Base-by-base conservation (phyloP, 2,797 vertebrate species). In the Novumbra hubbsi region DNA sequence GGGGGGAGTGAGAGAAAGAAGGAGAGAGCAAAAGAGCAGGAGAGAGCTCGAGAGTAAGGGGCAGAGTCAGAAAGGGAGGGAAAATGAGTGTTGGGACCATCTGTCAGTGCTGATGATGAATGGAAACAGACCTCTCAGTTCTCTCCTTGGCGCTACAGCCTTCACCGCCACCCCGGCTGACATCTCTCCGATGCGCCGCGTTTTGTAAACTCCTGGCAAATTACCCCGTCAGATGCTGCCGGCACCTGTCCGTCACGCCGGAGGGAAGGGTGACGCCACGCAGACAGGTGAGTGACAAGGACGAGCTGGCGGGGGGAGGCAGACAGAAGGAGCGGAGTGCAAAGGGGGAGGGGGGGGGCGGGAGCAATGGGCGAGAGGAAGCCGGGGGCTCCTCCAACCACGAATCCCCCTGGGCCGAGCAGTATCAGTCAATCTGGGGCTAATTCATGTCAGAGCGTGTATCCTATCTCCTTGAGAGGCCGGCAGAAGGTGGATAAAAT, bases 371-470 rank as follows among this genome's bases (percentile, higher is more conserved):
- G 74, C 64, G 62, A 75, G 74, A 84, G 41, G 78, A 83, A 85
- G 74, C 72, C 73, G 73, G 78, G 68, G 72, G 73, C 83, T 82
- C 84, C 75, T 81, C 67, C 82, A 77, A 77, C 83, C 80, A 75
- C 73, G 73, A 81, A 88, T 83, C 90, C 93, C 92, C 91, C 76
- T 49, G 87, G 89, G 91, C 88, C 85, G 72, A 88, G 89, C 81
- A 77, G 78, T 92, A 95, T 95, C 94, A 89, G 92, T 94, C 94
- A 90, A 94, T 96, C 95, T 94, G 89, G 85, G 92, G 92, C 94
- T 95, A 94, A 96, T 95, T 96, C 94, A 90, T 95, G 94, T 96
- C 94, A 94, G 91, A 89, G 87, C 89, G 88, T 88, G 91, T 92
- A 88, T 91, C 89, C 92, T 91, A 91, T 94, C 94, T 94, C 89